Evolutionary conservation across 2,113 vertebrate genomes (phyloP).

Genomic region (Diadophis punctatus): DNA sequence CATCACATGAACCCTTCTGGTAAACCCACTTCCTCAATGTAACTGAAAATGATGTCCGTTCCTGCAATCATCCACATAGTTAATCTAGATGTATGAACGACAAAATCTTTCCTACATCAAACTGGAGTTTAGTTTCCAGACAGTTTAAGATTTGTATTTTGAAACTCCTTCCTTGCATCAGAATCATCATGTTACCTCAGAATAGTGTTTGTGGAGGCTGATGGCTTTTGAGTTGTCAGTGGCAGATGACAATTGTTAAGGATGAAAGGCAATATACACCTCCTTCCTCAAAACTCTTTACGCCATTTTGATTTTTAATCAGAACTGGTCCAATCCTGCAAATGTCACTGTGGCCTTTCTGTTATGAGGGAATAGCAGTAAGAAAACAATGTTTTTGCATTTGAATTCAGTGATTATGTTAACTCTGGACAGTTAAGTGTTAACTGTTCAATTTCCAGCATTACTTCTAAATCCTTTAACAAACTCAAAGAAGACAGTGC

Average conservation of each 20-base stretch:
- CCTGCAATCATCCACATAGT: neutral
- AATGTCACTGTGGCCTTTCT: neutral
- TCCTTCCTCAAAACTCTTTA: neutral
- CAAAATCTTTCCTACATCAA: neutral
- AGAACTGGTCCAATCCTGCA: neutral
- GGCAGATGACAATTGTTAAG: neutral
- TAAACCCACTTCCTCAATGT: neutral
- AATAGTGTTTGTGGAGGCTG: neutral
- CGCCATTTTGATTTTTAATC: neutral
- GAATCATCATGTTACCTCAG: neutral
- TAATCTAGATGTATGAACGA: neutral
- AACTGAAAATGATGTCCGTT: neutral
- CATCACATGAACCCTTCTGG: neutral
- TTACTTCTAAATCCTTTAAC: neutral
- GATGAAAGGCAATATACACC: neutral
- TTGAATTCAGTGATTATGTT: neutral
- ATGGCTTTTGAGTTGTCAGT: neutral
- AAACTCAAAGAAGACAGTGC: neutral
- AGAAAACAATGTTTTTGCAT: neutral
- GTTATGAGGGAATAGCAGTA: neutral
- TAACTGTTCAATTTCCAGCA: neutral
- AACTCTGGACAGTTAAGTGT: neutral
- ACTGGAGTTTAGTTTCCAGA: neutral
- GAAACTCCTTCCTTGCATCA: neutral
- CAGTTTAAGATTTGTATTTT: neutral